These are phyloP conservation scores for Neelides folsomi DNA, from an alignment of 2,888 invertebrate species.

Conservation along the genomic window DNA sequence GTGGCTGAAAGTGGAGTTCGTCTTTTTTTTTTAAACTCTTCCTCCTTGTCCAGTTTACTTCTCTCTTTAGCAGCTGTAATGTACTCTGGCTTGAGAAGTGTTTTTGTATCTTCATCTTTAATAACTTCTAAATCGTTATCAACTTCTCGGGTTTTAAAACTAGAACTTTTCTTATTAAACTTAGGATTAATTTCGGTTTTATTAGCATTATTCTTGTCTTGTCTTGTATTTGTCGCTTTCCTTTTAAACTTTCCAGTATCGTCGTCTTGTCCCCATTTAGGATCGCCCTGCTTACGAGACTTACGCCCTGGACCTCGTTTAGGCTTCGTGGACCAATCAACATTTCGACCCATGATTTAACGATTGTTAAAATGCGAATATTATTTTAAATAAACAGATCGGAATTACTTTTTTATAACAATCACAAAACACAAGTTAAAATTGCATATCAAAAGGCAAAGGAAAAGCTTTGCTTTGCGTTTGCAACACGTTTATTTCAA, in stretches of 20 bases:
- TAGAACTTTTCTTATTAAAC: no score
- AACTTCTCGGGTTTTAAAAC: no score
- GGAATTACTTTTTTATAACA: no score
- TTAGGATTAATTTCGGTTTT: no score
- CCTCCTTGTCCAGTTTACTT: neutral
- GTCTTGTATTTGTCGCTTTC: neutral
- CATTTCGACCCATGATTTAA: slow-evolving; percentile 67
- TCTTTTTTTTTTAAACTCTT: neutral
- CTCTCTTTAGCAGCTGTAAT: neutral
- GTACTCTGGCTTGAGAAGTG: slow-evolving; percentile 1
- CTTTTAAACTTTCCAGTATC: neutral
- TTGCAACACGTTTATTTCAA: neutral
- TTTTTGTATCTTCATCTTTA: slow-evolving; percentile 1
- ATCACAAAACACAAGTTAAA: no score
- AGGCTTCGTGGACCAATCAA: slow-evolving; percentile 58
- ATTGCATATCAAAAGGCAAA: slow-evolving; percentile 1
- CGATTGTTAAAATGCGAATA: no score
- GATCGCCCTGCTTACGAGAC: slow-evolving; percentile 71
- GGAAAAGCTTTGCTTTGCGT: neutral
- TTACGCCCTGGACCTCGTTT: slow-evolving; percentile 78
- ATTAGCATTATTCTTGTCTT: neutral
- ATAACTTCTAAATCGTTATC: neutral
- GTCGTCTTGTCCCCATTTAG: slow-evolving; percentile 37
- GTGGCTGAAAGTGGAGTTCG: neutral
- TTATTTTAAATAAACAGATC: no score